phyloP scores from a whole-genome alignment of 2,888 invertebrate species.

The Acanthopleura granulata region DNA sequence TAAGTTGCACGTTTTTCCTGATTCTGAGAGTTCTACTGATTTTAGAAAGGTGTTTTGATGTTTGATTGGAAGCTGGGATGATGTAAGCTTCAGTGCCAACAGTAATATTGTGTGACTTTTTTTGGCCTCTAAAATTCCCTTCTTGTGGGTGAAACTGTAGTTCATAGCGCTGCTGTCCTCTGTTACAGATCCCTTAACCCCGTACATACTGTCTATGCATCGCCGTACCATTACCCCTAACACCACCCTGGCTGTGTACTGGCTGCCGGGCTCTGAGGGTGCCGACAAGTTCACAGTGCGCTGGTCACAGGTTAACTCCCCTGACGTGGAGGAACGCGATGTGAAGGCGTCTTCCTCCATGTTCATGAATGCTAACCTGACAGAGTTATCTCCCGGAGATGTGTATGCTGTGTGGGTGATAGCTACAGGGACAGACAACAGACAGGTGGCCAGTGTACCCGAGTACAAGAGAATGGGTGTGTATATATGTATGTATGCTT shows the following conservation, averaged over 20 bases:
- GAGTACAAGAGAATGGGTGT: not conserved
- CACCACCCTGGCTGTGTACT: not conserved
- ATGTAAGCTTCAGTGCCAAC: no score
- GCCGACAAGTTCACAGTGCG: not conserved
- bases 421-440: not conserved
- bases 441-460: not conserved
- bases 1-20: no score
- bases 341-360: not conserved
- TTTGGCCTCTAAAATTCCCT: no score
- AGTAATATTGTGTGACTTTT: no score
- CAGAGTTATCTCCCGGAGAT: not conserved
- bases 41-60: no score
- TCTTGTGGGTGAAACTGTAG: no score
- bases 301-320: not conserved
- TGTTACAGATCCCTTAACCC: constrained; percentile 6
- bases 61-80: no score
- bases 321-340: not conserved
- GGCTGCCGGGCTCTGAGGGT: not conserved
- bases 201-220: not conserved
- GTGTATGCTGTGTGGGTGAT: not conserved
- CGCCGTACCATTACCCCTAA: not conserved
- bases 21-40: no score
- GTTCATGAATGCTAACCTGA: not conserved
- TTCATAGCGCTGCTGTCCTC: no score
- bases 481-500: not conserved